Percentiles rank a stretch among this genome's conserved stretches.
phyloP scores from a whole-genome alignment of 2,888 invertebrate species.

The Luffia ferchaultella region DNA sequence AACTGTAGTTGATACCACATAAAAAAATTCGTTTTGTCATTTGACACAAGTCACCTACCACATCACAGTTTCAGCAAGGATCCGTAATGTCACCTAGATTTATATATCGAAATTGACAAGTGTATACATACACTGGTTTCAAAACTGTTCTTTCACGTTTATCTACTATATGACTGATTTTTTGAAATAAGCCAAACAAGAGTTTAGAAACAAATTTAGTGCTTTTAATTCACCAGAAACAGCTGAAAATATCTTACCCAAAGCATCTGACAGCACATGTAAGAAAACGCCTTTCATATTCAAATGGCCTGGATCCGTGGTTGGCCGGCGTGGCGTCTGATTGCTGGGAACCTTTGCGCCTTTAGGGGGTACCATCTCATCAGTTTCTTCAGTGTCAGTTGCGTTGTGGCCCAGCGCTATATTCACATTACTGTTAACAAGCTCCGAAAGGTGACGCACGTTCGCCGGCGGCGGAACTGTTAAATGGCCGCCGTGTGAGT shows the following conservation, averaged over 20 bases:
- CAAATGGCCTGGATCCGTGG: conserved; percentile 79
- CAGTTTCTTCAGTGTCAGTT: conserved; percentile 52
- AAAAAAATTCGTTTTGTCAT: no score
- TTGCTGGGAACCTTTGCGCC: conserved; percentile 34
- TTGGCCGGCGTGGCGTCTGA: conserved; percentile 35
- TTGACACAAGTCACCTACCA: no score
- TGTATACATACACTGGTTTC: no score
- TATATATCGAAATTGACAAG: no score
- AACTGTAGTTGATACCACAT: no score
- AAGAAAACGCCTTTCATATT: conserved; percentile 99
- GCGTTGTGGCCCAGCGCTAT: conserved; percentile 51
- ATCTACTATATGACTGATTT: no score
- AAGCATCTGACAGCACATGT: conserved; percentile 95
- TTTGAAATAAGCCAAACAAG: no score
- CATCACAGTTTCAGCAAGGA: no score
- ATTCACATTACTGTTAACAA: conserved; percentile 57
- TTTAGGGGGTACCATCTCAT: conserved; percentile 50
- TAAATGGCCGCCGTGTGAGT: conserved; percentile 64
- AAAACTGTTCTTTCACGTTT: no score
- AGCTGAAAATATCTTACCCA: conserved; percentile 74
- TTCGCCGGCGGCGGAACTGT: conserved; percentile 50
- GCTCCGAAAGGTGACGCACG: conserved; percentile 50
- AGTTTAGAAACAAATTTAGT: no score
- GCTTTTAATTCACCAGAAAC: no score
- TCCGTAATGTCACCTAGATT: no score